Evolutionary conservation across 2,888 invertebrate genomes (phyloP), one percentile per base, ranked within the genome.

Genomic region (Argynnis bischoffii): DNA sequence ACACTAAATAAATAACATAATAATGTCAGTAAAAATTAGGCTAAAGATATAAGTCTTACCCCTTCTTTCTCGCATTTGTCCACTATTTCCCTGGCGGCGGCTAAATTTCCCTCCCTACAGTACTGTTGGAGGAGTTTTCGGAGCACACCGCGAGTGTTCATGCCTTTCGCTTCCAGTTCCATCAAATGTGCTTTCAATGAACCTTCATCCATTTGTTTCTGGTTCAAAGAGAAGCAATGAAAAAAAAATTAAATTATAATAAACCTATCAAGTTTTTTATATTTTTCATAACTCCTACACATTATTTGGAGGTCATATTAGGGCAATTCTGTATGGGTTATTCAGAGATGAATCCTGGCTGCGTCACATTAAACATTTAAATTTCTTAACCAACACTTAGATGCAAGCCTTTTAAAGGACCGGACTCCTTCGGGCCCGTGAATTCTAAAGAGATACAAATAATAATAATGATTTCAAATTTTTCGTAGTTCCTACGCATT

Each of bases 141-240:
- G 4, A 96, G 78, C 0, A 95, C 93, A 0, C 95, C 95, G 5
- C 95, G 92, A 0, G 94, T 93, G 85, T 95, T 95, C 93, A 95
- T 92, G 26, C 93, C 90, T 76, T 96, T 95, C 47, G 93, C 87
- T 79, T 94, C 94, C n/a, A 96, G 80, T 76, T 96, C 95, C 6
- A 87, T 81, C 0, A 96, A 83, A 79, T 96, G 96, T 1, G 93
- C 93, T 73, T 94, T 94, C 2, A 96, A 81, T 60, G 95, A 91
- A 26, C 94, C 93, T 5, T 94, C 80, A 69, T 88, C 93, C 96
- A 96, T 96, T 66, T 94, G 88, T 77, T 93, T 93, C 93, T 94
- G 77, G 5, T 16, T 16, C 6, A 51, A 6, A 51, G 15, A 51
- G 3, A 8, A 51, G 4, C 3, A 3, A 51, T 15, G 3, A 50